Base-by-base conservation (phyloP, 2,113 vertebrate genomes). In the Rhodinocichla rosea region DNA sequence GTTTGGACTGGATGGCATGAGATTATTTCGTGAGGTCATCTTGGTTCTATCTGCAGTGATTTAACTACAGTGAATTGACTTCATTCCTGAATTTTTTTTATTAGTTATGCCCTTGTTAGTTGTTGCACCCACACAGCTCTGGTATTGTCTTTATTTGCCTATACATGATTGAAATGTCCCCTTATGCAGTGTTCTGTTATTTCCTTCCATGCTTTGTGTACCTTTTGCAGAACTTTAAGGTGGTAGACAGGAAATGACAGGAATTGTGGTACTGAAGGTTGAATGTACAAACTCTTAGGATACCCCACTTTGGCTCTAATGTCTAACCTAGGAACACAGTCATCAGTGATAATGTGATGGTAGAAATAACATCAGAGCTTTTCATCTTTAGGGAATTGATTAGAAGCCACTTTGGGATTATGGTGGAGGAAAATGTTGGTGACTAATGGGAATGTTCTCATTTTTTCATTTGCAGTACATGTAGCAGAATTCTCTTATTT, bases 111-210 rank as follows among this genome's bases (percentile, higher is more conserved):
- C 8, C 44, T 42, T 47, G 17, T 60, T 59, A 68, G n/a, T 11
- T 77, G 27, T 28, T 55, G 23, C 7, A 35, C 33, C 30, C 37
- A 17, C 22, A 20, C 20, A 56, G 16, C 49, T 75, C 57, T 44
- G 14, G 13, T 12, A 11, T 79, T 81, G 15, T 62, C 74, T 83
- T 39, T 79, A 18, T 67, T 94, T 90, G 56, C n/a, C 47, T 37
- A 0, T 20, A 57, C 4, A 5, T 0, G 5, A 15, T 13, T n/a
- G 12, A 70, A 23, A 69, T 40, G 9, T 70, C 30, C 17, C 15
- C 37, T 78, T 5, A 2, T 37, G 30, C 45, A 14, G 15, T 13
- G 18, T 65, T 84, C 81, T 3, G 1, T 77, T 69, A 49, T 76
- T 80, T 85, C 10, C 44, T 76, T 76, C 67, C 13, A 17, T 73